Base-by-base conservation (phyloP, 2,113 vertebrate species). In the Strigops habroptila region DNA sequence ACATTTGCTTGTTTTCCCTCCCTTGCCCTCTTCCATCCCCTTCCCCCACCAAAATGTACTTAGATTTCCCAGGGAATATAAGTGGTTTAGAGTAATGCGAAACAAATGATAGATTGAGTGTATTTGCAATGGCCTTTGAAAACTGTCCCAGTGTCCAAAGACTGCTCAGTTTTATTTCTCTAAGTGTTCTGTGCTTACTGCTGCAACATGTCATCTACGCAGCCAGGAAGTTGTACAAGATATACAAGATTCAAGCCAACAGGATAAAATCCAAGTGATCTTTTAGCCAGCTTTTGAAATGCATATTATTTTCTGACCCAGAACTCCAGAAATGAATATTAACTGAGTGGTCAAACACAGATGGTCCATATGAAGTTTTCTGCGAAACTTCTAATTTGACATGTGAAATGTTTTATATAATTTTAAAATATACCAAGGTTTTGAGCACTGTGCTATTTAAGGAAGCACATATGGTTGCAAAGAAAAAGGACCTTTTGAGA, bases 261-360 rank as follows among this genome's bases (percentile, higher is more conserved):
- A 97, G 98, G 98, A 98, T 95, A 96, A 65, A 85, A 91, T 98
- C 98, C 98, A 98, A 97, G 90, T 95, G 95, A 97, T 98, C 97
- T 97, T 98, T 97, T 97, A 97, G 97, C 91, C 97, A 97, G 92
- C 96, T 97, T 98, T 98, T 98, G 96, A 98, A 98, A 97, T 96
- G 51, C 98, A 98, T 97, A 97, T 93, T 97, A 96, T 97, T 97
- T 97, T 82, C 92, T 98, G 98, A 99, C 98, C 98, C 97, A 98
- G 97, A 98, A 98, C 70, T 76, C 96, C 88, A 95, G 96, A 97
- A 97, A 97, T 82, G 43, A 95, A 96, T 97, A 94, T 95, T 88
- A 98, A 96, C 87, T 92, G 84, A 97, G 74, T 44, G 37, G 53
- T 82, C 88, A 83, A 82, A 83, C 82, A 73, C 96, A 92, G 91